Percentiles rank a stretch among this genome's conserved stretches.
phyloP scores from a whole-genome alignment of 1,140 invertebrate species.

The Listronotus oregonensis region DNA sequence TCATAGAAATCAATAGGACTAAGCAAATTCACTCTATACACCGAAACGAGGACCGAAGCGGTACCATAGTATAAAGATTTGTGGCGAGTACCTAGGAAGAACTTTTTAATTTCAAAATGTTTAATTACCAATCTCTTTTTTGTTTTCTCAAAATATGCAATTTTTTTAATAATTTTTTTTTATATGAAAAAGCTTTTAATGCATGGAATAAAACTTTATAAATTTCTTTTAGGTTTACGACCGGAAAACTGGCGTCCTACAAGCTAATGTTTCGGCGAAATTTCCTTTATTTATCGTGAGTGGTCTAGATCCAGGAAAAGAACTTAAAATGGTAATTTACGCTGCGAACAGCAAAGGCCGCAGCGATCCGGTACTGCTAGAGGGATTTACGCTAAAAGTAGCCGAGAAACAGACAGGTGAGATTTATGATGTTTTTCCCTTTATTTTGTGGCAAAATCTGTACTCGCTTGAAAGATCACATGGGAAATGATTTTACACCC shows the following conservation, averaged over 20 bases:
- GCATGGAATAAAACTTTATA: no score
- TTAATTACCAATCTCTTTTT: no score
- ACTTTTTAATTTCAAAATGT: no score
- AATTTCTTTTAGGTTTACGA: slow-evolving; percentile 63
- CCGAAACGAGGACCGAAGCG: no score
- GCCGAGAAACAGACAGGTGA: slow-evolving; percentile 82
- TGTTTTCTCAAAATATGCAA: no score
- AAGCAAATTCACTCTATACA: no score
- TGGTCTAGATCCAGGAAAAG: slow-evolving; percentile 70
- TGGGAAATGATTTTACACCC: slow-evolving; percentile 7
- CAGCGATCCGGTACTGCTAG: slow-evolving; percentile 63
- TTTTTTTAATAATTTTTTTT: no score
- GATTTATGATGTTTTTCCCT: slow-evolving; percentile 35
- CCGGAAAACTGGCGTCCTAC: slow-evolving; percentile 65
- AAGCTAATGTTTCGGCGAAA: slow-evolving; percentile 70
- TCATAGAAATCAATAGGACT: no score
- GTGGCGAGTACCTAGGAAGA: no score
- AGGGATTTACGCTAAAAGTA: slow-evolving; percentile 72
- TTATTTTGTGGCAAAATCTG: slow-evolving; percentile 19
- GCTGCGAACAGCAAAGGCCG: slow-evolving; percentile 67
- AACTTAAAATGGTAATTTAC: slow-evolving; percentile 70
- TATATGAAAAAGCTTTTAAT: no score
- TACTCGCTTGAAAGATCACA: slow-evolving; percentile 17
- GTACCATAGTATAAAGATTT: no score
- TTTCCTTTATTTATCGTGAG: slow-evolving; percentile 70